Evolutionary conservation across 2,888 invertebrate genomes (phyloP).

Genomic region (Parapristionchus giblindavisi): DNA sequence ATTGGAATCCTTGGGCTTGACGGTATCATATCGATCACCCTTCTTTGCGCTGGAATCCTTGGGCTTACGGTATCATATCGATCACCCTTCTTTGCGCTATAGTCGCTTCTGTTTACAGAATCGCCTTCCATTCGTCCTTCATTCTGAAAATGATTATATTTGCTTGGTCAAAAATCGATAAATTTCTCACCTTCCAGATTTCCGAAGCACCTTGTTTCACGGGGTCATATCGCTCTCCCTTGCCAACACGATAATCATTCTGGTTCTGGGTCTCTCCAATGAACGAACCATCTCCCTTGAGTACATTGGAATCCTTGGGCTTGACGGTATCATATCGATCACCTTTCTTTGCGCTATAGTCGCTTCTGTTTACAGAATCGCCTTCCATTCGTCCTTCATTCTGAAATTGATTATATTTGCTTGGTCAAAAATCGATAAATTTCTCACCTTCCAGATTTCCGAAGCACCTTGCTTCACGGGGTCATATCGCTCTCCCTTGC

Average conservation of each 20-base stretch:
- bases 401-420: neutral
- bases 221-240: slow-evolving; percentile 43
- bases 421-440: slow-evolving; percentile 19
- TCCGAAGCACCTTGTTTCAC: slow-evolving; percentile 2
- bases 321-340: slow-evolving; percentile 40
- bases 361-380: slow-evolving; percentile 41
- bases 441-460: slow-evolving; percentile 44
- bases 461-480: slow-evolving; percentile 4
- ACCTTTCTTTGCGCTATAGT: slow-evolving; percentile 42
- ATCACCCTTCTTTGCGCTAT: slow-evolving; percentile 32
- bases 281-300: slow-evolving; percentile 49
- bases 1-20: slow-evolving; percentile 41
- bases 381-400: slow-evolving; percentile 30
- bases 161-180: neutral
- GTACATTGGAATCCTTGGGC: slow-evolving; percentile 52
- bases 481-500: slow-evolving; percentile 45
- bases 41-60: slow-evolving; percentile 43
- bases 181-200: slow-evolving; percentile 29
- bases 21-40: slow-evolving; percentile 41
- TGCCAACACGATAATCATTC: slow-evolving; percentile 44
- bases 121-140: slow-evolving; percentile 27
- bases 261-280: slow-evolving; percentile 45
- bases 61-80: slow-evolving; percentile 40
- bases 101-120: slow-evolving; percentile 32
- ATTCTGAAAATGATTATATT: neutral